Percentiles rank a stretch among this genome's conserved stretches.
Evolutionary conservation across 2,888 invertebrate species (phyloP).

Genomic region (Drosophila putrida): DNA sequence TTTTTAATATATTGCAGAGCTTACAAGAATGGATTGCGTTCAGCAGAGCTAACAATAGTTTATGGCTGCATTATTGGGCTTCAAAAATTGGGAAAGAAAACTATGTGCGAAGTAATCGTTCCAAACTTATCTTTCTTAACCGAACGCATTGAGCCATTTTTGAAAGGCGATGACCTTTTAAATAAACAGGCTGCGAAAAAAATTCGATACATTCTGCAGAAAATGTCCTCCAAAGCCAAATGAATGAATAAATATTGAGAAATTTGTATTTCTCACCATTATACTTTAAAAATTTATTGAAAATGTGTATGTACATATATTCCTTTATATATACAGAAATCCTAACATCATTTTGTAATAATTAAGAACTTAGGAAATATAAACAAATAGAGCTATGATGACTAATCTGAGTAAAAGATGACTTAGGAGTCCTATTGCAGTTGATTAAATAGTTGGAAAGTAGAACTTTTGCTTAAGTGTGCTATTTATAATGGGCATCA

Average conservation of each 20-base stretch:
- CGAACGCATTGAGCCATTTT: constrained; percentile 23
- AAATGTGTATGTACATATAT: too few relatives aligned
- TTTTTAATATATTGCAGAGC: constrained; percentile 19
- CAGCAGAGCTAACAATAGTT: constrained; percentile 37
- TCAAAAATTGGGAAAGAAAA: constrained; percentile 42
- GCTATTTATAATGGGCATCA: constrained; percentile 72
- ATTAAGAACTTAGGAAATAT: too few relatives aligned
- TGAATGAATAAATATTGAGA: too few relatives aligned
- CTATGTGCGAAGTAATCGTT: constrained; percentile 28
- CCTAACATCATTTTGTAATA: too few relatives aligned
- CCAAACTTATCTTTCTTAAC: constrained; percentile 39
- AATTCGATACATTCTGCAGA: neutral
- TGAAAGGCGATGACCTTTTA: constrained; percentile 1
- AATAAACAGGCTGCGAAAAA: too few relatives aligned
- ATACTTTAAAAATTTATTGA: too few relatives aligned
- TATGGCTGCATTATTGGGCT: constrained; percentile 53
- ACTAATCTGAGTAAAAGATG: neutral
- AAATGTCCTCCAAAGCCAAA: neutral
- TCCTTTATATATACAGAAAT: too few relatives aligned
- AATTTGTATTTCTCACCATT: too few relatives aligned
- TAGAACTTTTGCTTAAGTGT: constrained; percentile 78
- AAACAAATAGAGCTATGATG: neutral
- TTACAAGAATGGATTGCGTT: constrained; percentile 32
- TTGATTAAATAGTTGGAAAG: constrained; percentile 58
- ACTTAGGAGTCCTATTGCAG: neutral